Evolutionary conservation across 2,113 vertebrate species (phyloP).

Genomic region (Chlorodrepanis virens): DNA sequence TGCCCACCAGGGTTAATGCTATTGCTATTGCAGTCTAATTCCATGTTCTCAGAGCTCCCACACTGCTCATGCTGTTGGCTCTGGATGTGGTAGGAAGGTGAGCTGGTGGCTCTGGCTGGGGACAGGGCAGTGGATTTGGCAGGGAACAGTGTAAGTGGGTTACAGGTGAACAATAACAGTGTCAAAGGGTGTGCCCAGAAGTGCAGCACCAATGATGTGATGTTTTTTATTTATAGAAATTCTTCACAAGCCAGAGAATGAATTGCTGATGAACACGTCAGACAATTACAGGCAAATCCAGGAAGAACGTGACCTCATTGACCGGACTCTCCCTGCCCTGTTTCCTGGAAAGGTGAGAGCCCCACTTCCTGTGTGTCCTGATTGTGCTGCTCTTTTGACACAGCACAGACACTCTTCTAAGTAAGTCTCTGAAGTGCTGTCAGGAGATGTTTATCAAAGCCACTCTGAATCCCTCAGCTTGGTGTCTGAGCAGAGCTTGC

Average conservation of each 20-base stretch:
- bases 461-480: neutral
- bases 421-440: neutral
- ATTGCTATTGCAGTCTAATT: neutral
- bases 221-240: constrained; percentile 32
- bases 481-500: neutral
- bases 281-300: constrained; percentile 80
- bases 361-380: neutral
- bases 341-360: constrained; percentile 77
- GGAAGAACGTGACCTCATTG: constrained; percentile 81
- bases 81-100: neutral
- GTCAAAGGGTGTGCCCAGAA: neutral
- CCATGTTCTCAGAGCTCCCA: neutral
- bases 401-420: neutral
- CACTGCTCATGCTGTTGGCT: fast-evolving
- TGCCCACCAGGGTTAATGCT: neutral
- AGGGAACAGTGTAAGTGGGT: neutral
- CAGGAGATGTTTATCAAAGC: neutral
- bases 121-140: neutral
- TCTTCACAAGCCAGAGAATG: constrained; percentile 77
- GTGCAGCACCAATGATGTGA: neutral
- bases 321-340: constrained; percentile 70
- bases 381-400: neutral
- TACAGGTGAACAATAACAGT: neutral
- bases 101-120: neutral
- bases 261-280: constrained; percentile 81